Evolutionary conservation across 2,113 vertebrate species (phyloP).

Genomic region (Vidua chalybeata): DNA sequence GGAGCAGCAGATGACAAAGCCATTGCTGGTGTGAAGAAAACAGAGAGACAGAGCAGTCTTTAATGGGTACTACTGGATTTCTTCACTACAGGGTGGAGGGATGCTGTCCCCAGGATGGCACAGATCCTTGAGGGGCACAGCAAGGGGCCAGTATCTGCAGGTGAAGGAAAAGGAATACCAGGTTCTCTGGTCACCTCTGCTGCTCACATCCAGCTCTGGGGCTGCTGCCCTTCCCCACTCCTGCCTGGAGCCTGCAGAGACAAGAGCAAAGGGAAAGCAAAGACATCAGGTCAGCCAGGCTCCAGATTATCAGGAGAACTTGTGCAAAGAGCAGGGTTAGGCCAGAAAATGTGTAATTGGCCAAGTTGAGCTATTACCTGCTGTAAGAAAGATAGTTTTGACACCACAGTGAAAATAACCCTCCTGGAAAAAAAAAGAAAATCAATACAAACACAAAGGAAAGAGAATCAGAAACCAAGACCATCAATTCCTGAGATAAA

Average conservation of each 20-base stretch:
- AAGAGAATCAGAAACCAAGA: slow-evolving; percentile 34
- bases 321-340: neutral
- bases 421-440: slow-evolving; percentile 29
- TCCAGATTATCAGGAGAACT: neutral
- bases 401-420: slow-evolving; percentile 60
- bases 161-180: accelerated
- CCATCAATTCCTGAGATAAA: slow-evolving; percentile 56
- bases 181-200: neutral
- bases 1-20: neutral
- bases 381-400: slow-evolving; percentile 52
- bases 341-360: neutral
- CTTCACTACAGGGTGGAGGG: neutral
- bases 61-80: neutral
- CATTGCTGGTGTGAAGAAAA: neutral
- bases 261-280: neutral
- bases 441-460: slow-evolving; percentile 49
- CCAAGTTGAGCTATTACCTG: slow-evolving; percentile 43
- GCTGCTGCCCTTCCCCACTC: neutral
- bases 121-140: accelerated
- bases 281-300: accelerated
- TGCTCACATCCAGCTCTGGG: neutral
- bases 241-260: neutral
- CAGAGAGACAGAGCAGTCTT: neutral
- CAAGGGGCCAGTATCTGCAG: neutral
- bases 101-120: accelerated